Conservation (phyloP, 2,797 vertebrate genomes). For the Epinephelus awoara region DNA sequence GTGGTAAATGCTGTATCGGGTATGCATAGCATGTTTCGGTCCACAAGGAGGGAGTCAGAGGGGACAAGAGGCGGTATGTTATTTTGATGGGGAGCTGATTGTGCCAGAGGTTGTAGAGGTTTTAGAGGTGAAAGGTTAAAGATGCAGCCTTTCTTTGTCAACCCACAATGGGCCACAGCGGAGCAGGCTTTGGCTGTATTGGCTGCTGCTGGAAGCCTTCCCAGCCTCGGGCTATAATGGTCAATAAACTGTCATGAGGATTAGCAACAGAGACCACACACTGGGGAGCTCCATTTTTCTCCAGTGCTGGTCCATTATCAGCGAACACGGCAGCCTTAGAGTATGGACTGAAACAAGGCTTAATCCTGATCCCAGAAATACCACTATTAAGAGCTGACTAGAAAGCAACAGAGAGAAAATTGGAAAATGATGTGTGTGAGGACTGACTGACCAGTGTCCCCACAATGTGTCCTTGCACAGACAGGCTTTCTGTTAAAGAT, state of each 20-base stretch:
- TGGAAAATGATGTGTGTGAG: not conserved
- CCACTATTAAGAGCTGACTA: constrained; percentile 11
- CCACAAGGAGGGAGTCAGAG: constrained; percentile 26
- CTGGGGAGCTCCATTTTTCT: constrained; percentile 68
- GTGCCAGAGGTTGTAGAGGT: constrained; percentile 72
- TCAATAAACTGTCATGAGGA: constrained; percentile 76
- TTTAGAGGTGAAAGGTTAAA: constrained; percentile 83
- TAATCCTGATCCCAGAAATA: constrained; percentile 39
- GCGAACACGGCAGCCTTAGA: constrained; percentile 44
- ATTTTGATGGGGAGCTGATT: constrained; percentile 76
- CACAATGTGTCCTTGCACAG: not conserved
- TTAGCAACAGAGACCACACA: constrained; percentile 81
- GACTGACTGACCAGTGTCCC: constrained; percentile 1
- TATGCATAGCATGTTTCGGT: constrained; percentile 32
- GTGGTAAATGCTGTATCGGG: constrained; percentile 22
- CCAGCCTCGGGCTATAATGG: constrained; percentile 72
- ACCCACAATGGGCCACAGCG: constrained; percentile 72
- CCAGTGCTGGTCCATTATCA: constrained; percentile 48
- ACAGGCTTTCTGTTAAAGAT: not conserved
- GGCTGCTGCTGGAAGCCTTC: constrained; percentile 63
- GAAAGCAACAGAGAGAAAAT: constrained; percentile 1
- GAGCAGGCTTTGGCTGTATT: constrained; percentile 66
- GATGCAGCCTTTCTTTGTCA: constrained; percentile 81
- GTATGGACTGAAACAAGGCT: constrained; percentile 17
- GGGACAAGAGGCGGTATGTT: constrained; percentile 59